Conservation (phyloP, 2,797 vertebrate species). For the Silurus aristotelis region DNA sequence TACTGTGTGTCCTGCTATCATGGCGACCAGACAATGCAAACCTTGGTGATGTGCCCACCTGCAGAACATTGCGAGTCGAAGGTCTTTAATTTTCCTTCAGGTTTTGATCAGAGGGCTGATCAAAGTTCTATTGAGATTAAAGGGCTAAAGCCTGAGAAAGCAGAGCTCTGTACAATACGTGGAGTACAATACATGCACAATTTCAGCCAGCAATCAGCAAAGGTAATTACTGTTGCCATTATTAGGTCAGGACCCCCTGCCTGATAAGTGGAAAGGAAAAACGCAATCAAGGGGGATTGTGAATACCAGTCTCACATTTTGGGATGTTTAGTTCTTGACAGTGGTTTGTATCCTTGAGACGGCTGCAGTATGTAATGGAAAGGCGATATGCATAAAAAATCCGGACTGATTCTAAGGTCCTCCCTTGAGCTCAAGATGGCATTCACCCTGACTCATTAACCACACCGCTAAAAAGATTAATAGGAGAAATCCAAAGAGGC, state of each 20-base stretch:
- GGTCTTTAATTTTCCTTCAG: constrained; percentile 67
- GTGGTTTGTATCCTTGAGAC: neutral
- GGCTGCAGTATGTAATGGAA: constrained; percentile 10
- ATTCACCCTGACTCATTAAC: constrained; percentile 32
- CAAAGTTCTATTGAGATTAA: constrained; percentile 76
- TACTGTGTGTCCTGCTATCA: constrained; percentile 5
- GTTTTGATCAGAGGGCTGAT: constrained; percentile 69
- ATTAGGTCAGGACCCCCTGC: constrained; percentile 42
- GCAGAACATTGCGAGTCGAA: constrained; percentile 62
- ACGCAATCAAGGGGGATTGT: constrained; percentile 36
- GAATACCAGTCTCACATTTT: constrained; percentile 26
- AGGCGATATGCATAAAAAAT: constrained; percentile 18
- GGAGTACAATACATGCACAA: constrained; percentile 40
- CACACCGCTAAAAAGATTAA: constrained; percentile 28
- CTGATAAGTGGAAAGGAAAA: constrained; percentile 39
- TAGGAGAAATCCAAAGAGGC: constrained; percentile 20
- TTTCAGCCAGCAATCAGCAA: constrained; percentile 57
- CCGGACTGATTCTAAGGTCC: constrained; percentile 10
- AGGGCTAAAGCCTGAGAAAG: constrained; percentile 61
- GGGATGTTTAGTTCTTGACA: constrained; percentile 19
- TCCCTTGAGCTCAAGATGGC: constrained; percentile 19
- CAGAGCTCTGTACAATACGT: constrained; percentile 38
- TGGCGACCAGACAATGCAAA: constrained; percentile 53
- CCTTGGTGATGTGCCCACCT: constrained; percentile 58
- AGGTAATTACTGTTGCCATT: constrained; percentile 46